Evolutionary conservation across 2,113 vertebrate species (phyloP), one percentile per base, ranked within the genome.

Genomic region (Rhabdornis inornatus): DNA sequence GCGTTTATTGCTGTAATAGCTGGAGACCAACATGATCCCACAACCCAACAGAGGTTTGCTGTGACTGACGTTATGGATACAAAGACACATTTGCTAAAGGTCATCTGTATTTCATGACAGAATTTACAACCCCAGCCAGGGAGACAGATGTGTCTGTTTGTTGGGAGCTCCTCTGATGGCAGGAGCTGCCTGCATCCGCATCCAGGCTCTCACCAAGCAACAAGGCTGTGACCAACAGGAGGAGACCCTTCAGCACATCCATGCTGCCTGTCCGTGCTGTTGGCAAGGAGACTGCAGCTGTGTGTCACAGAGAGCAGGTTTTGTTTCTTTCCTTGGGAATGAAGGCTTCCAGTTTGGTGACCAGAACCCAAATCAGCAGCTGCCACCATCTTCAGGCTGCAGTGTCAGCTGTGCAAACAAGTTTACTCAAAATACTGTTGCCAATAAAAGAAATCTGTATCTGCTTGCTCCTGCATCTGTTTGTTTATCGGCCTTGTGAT

Each of bases 1-100:
- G 92, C 2, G 0, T 94, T 96, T 95, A 91, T 81, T 89, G 66
- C 86, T 64, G 47, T 78, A 83, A 74, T 89, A 89, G 77, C 69
- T 72, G 57, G 44, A 84, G 81, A 87, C 53, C 53, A 82, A 68
- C 77, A 64, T 8, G 45, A 91, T 66, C 64, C 77, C 56, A 71
- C 53, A 89, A 22, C 47, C 82, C 88, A 88, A 19, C 47, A 69
- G 40, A 86, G 65, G 52, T 78, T 87, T 89, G 11, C 74, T 45
- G 53, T 91, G 89, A 79, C 77, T 87, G 74, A 75, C 4, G 0
- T 64, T 90, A 24, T 33, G 50, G 69, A 31, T 52, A 28, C 22
- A n/a, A 92, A 95, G 89, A 82, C 72, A 56, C 6, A 5, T 87
- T 92, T 21, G 2, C 52, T 78, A 90, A 74, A 93, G 76, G 80